Evolutionary conservation across 2,888 invertebrate species (phyloP), one percentile per base, ranked within the genome.

Genomic region (Syritta pipiens): DNA sequence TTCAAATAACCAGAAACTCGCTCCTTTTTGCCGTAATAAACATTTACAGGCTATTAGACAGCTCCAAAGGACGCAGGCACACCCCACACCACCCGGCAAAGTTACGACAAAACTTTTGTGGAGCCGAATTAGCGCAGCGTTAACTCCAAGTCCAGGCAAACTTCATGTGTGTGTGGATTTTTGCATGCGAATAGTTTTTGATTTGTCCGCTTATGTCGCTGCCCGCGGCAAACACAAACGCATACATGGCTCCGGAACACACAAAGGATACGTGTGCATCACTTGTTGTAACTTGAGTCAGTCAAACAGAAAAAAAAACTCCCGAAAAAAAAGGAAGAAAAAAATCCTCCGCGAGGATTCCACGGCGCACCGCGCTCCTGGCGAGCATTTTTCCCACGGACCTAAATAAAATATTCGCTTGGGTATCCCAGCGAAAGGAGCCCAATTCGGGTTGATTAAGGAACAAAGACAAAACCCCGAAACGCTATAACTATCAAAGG

Each of bases 401-500:
- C 42, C 53, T 68, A 35, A 35, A 75, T 62, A 55, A 75, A 75
- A 68, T 68, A 68, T 68, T 68, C 55, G 19, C 32, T 48, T 40
- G 5, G 6, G 35, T 22, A 30, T 53, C 44, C 10, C 48, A 37
- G 6, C 55, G 28, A 46, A 71, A 71, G 49, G 49, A 53, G 32
- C 40, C 22, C 48, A 19, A 57, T 67, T 67, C 28, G 26, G 60
- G 62, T 68, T 68, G 60, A 68, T 75, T 75, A 75, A 55, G 68
- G 75, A 68, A 68, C 75, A 75, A 72, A 68, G 55, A 68, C 48
- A 75, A 75, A 75, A 60, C 67, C 74, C 28, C n/a, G 53, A 59
- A 75, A 75, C 59, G 60, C 60, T 62, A 68, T 68, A 53, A 55
- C 68, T 68, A 62, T 75, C 75, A 75, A 75, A 75, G 75, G 75